phyloP scores from a whole-genome alignment of 23 tunicate species.

The Diplosoma virens region DNA sequence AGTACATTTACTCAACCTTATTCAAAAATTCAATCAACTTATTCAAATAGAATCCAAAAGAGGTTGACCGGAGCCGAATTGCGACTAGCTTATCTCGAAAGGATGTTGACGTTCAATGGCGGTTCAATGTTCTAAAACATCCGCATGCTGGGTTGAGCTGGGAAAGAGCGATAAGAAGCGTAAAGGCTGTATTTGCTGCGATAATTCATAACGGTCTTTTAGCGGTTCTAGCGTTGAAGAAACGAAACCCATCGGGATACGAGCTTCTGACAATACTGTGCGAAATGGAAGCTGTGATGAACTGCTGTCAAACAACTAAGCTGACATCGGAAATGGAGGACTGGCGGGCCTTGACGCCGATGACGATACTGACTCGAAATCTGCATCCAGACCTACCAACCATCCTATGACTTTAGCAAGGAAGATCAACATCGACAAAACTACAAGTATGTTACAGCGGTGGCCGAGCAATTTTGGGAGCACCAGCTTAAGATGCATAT shows the following conservation, averaged over 20 bases:
- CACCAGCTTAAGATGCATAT: conserved; percentile 9
- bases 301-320: conserved; percentile 2
- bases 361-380: conserved; percentile 4
- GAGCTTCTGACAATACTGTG: conserved; percentile 8
- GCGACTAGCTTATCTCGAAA: no score
- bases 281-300: conserved; percentile 8
- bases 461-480: conserved; percentile 9
- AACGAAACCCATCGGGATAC: neutral
- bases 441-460: conserved; percentile 16
- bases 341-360: conserved; percentile 24
- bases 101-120: conserved; percentile 3
- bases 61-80: no score
- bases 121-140: neutral
- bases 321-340: neutral
- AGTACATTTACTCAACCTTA: no score
- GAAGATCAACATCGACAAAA: neutral
- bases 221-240: neutral
- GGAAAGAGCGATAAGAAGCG: conserved; percentile 9
- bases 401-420: conserved; percentile 2
- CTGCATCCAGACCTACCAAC: conserved; percentile 1
- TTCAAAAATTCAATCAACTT: no score
- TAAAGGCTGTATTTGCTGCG: conserved; percentile 4
- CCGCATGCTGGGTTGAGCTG: conserved; percentile 25
- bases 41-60: no score
- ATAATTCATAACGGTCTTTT: neutral